Evolutionary conservation across 2,797 vertebrate genomes (phyloP), one percentile per base, ranked within the genome.

Genomic region (Podarcis siculus): DNA sequence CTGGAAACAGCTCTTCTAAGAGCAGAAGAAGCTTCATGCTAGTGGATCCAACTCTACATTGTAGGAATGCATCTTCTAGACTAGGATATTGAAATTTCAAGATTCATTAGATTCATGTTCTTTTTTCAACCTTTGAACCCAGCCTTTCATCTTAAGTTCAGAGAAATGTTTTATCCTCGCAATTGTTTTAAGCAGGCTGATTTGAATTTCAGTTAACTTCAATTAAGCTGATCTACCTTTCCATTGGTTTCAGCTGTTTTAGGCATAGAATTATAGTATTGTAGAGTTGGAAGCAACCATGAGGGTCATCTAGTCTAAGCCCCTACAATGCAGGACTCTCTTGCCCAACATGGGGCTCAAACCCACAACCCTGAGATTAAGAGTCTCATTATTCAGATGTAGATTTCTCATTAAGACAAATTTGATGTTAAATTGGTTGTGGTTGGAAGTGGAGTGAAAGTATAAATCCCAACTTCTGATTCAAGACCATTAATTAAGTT

Each of bases 381-480:
- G 49, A 55, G 49, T 15, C 49, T 55, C 49, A 55, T 55, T 15
- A 55, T 55, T 55, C 3, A 55, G 49, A 15, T 55, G 13, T 55
- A 15, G 49, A 55, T 55, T 15, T 55, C 49, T 55, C 4, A 55
- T 61, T 55, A 83, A 25, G 10, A 75, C 21, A 58, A 8, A n/a
- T 84, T 75, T 61, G 35, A 67, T 39, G 32, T 35, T 64, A 25
- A 64, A 39, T 23, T 71, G 71, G 64, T 82, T 42, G 2, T 83
- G 39, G 4, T 49, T 39, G 17, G 39, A 83, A 69, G 17, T 71
- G 82, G 30, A 83, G 21, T 42, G 35, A 55, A 72, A 55, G 23
- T 73, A 4, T 83, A n/a, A 67, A 30, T 94, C 39, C 87, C 3
- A 77, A 87, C 81, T 87, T 72, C 79, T 76, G 67, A 89, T 82